phyloP scores from a whole-genome alignment of 1,140 invertebrate species.

The Bombus soroeensis region DNA sequence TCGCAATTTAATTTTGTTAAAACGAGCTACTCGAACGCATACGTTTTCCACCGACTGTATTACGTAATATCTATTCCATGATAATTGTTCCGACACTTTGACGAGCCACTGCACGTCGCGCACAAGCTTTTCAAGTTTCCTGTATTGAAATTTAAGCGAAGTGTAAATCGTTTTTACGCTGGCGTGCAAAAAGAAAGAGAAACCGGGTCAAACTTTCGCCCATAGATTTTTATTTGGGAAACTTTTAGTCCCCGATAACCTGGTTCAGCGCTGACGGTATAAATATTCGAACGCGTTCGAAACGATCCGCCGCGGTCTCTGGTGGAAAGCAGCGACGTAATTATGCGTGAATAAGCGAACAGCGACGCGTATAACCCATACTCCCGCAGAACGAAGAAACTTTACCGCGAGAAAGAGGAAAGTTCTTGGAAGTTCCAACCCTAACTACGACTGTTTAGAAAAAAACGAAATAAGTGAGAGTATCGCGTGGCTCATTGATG shows the following conservation, averaged over 20 bases:
- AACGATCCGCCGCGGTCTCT: not conserved
- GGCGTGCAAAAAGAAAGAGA: not conserved
- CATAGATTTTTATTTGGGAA: slow-evolving; percentile 10
- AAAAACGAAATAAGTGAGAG: not conserved
- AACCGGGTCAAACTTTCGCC: not conserved
- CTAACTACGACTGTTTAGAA: not conserved
- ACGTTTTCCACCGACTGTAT: too few species aligned
- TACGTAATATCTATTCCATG: too few species aligned
- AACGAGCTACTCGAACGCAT: too few species aligned
- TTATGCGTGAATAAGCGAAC: not conserved
- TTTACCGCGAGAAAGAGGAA: not conserved
- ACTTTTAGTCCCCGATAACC: not conserved
- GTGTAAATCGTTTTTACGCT: not conserved
- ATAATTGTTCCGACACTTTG: too few species aligned
- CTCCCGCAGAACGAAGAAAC: too few species aligned
- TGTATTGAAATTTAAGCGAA: slow-evolving; percentile 21
- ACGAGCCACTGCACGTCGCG: not conserved
- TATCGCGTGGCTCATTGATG: not conserved
- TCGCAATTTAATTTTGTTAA: too few species aligned
- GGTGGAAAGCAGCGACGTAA: not conserved
- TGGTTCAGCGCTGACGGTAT: not conserved
- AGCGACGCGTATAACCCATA: not conserved
- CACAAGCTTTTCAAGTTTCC: too few species aligned
- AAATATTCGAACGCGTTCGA: slow-evolving; percentile 1
- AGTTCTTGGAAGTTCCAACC: not conserved